Evolutionary conservation across 2,888 invertebrate genomes (phyloP).

Genomic region (Pollenia angustigena): DNA sequence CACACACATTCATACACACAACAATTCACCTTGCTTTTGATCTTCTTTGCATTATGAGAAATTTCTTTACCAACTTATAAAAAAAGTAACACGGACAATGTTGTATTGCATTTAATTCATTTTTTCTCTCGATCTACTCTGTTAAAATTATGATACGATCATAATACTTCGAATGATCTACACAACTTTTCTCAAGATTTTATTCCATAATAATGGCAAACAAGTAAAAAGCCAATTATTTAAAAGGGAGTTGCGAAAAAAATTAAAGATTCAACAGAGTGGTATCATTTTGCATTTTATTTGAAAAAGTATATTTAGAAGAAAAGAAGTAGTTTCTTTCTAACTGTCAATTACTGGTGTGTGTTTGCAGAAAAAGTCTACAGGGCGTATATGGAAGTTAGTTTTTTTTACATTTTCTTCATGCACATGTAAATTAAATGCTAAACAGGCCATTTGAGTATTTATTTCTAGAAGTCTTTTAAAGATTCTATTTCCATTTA

Average conservation of each 20-base stretch:
- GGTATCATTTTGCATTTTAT: constrained; percentile 2
- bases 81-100: constrained; percentile 22
- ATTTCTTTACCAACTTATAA: constrained; percentile 30
- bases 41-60: constrained; percentile 51
- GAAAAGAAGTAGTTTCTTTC: constrained; percentile 41
- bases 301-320: not conserved
- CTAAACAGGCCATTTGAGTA: not conserved
- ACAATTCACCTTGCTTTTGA: not conserved
- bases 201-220: not conserved
- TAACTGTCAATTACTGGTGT: constrained; percentile 46
- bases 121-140: not conserved
- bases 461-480: not conserved
- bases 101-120: not conserved
- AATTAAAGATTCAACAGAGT: not conserved
- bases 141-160: constrained; percentile 43
- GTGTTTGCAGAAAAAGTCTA: not conserved
- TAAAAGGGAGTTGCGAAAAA: constrained; percentile 9
- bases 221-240: not conserved
- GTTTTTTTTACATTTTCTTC: constrained; percentile 6
- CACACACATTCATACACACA: too few species aligned
- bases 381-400: not conserved
- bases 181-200: constrained; percentile 18
- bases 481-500: constrained; percentile 1
- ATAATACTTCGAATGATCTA: constrained; percentile 15
- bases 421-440: constrained; percentile 45